phyloP scores from a whole-genome alignment of 2,888 invertebrate species.

The Petrolisthes manimaculis region DNA sequence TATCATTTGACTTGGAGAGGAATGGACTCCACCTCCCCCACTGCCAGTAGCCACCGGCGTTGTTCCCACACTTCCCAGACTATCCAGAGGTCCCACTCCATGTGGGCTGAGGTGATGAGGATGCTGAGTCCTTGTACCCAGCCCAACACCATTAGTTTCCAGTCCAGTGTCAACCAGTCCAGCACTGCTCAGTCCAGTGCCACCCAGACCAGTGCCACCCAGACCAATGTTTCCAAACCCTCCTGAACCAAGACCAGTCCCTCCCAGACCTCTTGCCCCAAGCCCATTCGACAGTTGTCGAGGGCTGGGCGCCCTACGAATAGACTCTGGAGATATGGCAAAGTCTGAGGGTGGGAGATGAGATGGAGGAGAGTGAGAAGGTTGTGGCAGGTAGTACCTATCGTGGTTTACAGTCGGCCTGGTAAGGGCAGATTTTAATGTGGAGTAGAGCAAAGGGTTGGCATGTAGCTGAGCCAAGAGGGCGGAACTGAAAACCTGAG shows the following conservation, averaged over 20 bases:
- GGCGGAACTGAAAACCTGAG: slow-evolving; percentile 15
- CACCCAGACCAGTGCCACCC: background rate
- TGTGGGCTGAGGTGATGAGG: background rate
- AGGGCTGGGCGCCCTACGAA: background rate
- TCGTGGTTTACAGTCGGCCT: slow-evolving; percentile 8
- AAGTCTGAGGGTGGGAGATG: background rate
- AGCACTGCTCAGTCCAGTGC: background rate
- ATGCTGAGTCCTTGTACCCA: background rate
- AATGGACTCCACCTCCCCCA: background rate
- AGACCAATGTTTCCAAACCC: background rate
- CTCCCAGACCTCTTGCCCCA: background rate
- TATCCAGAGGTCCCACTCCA: background rate
- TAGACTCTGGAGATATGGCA: background rate
- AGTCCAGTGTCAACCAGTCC: background rate
- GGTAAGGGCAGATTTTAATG: slow-evolving; percentile 27
- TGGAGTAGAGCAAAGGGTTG: slow-evolving; percentile 47
- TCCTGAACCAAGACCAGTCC: background rate
- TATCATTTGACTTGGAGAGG: slow-evolving; percentile 11
- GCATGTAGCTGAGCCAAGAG: slow-evolving; percentile 46
- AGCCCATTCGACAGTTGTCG: slow-evolving; percentile 1
- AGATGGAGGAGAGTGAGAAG: background rate
- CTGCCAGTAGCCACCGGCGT: background rate
- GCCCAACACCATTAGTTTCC: background rate
- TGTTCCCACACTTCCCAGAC: background rate
- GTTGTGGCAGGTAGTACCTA: background rate